Base-by-base conservation (phyloP, 2,797 vertebrate genomes). In the Smutsia gigantea region DNA sequence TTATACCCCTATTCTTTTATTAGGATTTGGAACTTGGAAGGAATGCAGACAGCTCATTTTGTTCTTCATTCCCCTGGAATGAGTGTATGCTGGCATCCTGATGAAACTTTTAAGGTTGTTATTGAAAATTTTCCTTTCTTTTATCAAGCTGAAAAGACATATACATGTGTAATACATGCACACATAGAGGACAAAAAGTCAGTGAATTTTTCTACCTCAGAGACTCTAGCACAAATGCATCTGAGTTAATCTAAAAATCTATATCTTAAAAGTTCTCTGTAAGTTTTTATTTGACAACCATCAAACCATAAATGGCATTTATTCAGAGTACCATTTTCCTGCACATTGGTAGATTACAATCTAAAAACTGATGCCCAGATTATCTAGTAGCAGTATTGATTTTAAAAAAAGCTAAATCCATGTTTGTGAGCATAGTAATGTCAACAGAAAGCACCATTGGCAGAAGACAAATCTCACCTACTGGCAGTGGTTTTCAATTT, bases 1-100 rank as follows among this genome's bases (percentile, higher is more conserved):
- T 61, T 93, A 82, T 15, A 37, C 10, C 23, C 12, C 49, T 83
- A 2, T 31, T 90, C 78, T 96, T 87, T 46, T 92, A 75, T 63
- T 98, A 99, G 99, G 97, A 98, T 99, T 97, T 99, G 99, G 99
- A 99, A 99, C 98, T 98, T 99, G 98, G 99, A 99, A 89, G 99
- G 99, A 93, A 99, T 99, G 96, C 99, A 99, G 96, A 99, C 98
- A n/a, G 97, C 98, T 31, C 98, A 98, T 88, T 99, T 99, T 98
- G 98, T 99, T 97, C 99, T 99, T 81, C 98, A 98, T 93, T 99
- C 99, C 91, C 99, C 99, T 86, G 99, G 99, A 82, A 99, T 99
- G 98, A 99, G 99, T 94, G 99, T 99, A 90, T 99, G 99, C 98
- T 99, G 99, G 99, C 99, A 99, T 98, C 99, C 99, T n/a, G 99